Evolutionary conservation across 2,113 vertebrate genomes (phyloP).

Genomic region (Eurystomus gularis): DNA sequence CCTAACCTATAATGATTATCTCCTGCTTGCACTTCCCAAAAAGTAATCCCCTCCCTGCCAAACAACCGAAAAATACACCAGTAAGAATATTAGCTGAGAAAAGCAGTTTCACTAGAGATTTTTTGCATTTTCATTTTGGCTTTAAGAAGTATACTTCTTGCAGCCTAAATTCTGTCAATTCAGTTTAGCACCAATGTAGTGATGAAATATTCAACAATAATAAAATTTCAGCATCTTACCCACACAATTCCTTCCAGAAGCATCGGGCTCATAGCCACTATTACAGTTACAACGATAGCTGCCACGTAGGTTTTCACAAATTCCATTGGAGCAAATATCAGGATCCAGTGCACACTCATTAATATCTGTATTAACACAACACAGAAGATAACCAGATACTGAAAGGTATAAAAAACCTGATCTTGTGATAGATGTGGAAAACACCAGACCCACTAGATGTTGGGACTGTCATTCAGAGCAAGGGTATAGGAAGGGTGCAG

Average conservation of each 20-base stretch:
- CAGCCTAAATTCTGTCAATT: background rate
- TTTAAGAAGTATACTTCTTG: background rate
- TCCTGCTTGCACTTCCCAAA: background rate
- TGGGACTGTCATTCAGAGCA: background rate
- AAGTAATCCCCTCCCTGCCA: fast-evolving
- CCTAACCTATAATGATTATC: background rate
- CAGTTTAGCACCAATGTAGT: background rate
- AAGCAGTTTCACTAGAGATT: background rate
- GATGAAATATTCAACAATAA: background rate
- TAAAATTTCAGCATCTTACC: constrained; percentile 59
- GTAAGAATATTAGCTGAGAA: background rate
- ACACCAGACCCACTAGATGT: background rate
- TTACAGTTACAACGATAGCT: constrained; percentile 80
- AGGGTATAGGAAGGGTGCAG: background rate
- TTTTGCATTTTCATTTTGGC: background rate
- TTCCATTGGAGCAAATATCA: constrained; percentile 78
- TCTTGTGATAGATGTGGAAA: background rate
- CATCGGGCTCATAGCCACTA: constrained; percentile 75
- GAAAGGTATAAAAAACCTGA: background rate
- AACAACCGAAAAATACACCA: background rate
- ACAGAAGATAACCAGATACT: background rate
- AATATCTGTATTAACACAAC: constrained; percentile 71
- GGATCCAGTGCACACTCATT: constrained; percentile 82
- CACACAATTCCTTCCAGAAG: constrained; percentile 73
- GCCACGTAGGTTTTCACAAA: constrained; percentile 80